Conservation (phyloP, 2,888 invertebrate species). For the Dryomyza anilis region DNA sequence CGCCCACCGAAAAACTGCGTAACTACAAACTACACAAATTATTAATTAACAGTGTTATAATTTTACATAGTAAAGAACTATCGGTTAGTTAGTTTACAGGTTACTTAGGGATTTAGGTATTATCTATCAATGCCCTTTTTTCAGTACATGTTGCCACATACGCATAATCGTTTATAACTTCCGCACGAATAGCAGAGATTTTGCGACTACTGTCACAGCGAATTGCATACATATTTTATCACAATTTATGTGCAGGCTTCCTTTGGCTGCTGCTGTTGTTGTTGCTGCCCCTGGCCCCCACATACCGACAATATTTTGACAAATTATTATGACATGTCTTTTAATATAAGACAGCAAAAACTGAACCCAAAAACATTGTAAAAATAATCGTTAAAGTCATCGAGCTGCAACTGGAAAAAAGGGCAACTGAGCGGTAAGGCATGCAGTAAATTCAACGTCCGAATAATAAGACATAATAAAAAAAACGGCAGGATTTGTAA, state of each 20-base stretch:
- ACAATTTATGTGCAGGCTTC: not conserved
- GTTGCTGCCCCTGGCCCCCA: not conserved
- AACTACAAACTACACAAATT: no score
- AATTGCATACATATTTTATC: not conserved
- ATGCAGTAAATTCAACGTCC: slow-evolving; percentile 28
- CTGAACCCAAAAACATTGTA: not conserved
- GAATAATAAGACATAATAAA: slow-evolving; percentile 35
- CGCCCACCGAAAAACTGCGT: no score
- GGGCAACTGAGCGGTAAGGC: not conserved
- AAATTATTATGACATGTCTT: slow-evolving; percentile 23
- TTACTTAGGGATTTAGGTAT: no score
- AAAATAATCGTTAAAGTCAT: slow-evolving; percentile 17
- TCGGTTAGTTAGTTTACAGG: no score
- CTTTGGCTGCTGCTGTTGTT: not conserved
- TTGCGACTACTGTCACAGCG: not conserved
- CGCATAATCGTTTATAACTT: slow-evolving; percentile 12
- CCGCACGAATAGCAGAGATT: not conserved
- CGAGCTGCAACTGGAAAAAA: slow-evolving; percentile 8
- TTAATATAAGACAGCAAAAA: not conserved
- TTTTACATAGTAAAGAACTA: no score
- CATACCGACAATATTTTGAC: slow-evolving; percentile 4
- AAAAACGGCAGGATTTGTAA: slow-evolving; percentile 20
- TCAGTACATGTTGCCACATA: not conserved
- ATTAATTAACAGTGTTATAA: no score
- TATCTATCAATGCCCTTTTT: no score